Evolutionary conservation across 2,113 vertebrate species (phyloP).

Genomic region (Lates calcarifer): DNA sequence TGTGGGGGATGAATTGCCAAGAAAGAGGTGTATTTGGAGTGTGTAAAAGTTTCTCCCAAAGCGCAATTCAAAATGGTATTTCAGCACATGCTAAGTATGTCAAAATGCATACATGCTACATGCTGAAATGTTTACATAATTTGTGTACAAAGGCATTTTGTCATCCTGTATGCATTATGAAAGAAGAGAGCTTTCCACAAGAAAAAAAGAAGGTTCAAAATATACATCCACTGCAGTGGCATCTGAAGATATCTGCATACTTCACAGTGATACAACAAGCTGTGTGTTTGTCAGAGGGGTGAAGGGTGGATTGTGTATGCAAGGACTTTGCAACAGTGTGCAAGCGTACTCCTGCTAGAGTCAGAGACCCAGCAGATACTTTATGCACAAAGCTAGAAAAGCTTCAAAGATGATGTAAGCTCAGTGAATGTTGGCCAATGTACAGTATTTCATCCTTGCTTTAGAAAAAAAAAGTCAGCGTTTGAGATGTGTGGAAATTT

Average conservation of each 20-base stretch:
- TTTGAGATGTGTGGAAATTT: conserved; percentile 17
- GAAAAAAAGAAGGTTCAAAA: conserved; percentile 1
- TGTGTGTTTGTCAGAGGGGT: conserved; percentile 40
- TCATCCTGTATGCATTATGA: conserved; percentile 23
- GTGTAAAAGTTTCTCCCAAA: background rate
- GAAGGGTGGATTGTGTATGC: conserved; percentile 30
- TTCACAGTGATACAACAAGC: background rate
- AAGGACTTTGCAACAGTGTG: conserved; percentile 21
- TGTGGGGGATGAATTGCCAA: background rate
- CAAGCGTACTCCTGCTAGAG: conserved; percentile 1
- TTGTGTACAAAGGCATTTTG: background rate
- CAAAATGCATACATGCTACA: background rate
- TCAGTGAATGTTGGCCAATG: background rate
- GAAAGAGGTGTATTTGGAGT: background rate
- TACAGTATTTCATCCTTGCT: conserved; percentile 11
- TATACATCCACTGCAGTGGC: background rate
- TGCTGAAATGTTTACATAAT: background rate
- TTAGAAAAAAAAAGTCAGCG: background rate
- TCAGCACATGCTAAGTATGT: background rate
- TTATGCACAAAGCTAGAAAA: background rate
- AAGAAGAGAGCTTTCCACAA: background rate
- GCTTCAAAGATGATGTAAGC: background rate
- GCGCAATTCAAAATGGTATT: background rate
- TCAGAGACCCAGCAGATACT: background rate
- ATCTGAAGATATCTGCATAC: conserved; percentile 11